Evolutionary conservation across 1,140 invertebrate species (phyloP).

Genomic region (Euglossa dilemma): DNA sequence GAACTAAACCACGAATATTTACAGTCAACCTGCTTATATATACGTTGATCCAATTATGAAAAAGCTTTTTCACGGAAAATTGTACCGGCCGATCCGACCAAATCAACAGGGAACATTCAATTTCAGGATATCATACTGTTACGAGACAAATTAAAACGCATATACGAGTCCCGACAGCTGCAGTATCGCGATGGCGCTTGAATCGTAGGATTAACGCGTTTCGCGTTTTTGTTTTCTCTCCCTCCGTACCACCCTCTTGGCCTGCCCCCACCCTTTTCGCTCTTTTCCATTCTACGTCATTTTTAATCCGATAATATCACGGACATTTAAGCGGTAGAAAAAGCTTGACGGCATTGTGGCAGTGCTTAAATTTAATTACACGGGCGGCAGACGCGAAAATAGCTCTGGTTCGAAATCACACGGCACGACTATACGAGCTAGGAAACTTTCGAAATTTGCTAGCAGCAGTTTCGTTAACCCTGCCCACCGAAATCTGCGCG

Average conservation of each 20-base stretch:
- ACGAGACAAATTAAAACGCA: slow-evolving; percentile 1
- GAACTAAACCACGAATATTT: slow-evolving; percentile 5
- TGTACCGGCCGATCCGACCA: background rate
- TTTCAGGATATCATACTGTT: slow-evolving; percentile 15
- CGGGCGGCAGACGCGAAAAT: background rate
- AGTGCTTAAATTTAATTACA: slow-evolving; percentile 25
- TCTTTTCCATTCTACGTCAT: too few species aligned
- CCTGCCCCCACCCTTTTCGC: too few species aligned
- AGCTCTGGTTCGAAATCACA: background rate
- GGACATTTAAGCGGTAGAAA: background rate
- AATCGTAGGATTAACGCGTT: slow-evolving; percentile 4
- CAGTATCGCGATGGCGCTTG: background rate
- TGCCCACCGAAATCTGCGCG: background rate
- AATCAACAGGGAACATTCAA: slow-evolving; percentile 14
- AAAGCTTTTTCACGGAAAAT: background rate
- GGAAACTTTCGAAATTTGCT: slow-evolving; percentile 47
- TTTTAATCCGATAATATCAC: background rate
- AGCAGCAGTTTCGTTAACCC: slow-evolving; percentile 4
- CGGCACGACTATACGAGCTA: background rate
- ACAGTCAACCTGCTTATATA: slow-evolving; percentile 15
- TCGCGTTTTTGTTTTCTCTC: background rate
- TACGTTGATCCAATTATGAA: slow-evolving; percentile 3
- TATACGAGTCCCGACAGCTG: background rate
- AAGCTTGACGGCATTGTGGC: background rate
- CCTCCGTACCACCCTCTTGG: too few species aligned